Evolutionary conservation across 2,797 vertebrate species (phyloP).

Genomic region (Sebastes miniatus): DNA sequence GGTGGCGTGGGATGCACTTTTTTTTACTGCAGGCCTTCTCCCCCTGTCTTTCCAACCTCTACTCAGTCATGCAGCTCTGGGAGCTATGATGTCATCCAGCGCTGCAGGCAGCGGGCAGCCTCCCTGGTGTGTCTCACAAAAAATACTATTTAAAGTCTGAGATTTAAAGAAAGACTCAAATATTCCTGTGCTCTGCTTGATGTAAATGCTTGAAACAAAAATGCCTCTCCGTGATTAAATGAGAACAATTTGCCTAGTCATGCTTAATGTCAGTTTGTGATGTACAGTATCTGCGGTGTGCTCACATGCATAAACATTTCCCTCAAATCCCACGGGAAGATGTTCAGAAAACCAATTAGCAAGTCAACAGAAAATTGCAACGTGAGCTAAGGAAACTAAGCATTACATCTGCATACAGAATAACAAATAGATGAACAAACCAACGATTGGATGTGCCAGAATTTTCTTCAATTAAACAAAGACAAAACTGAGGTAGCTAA

Average conservation of each 20-base stretch:
- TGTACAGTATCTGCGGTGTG: background rate
- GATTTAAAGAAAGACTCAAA: slow-evolving; percentile 21
- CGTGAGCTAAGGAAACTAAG: background rate
- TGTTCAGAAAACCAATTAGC: slow-evolving; percentile 39
- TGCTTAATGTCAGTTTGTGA: background rate
- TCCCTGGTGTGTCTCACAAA: slow-evolving; percentile 12
- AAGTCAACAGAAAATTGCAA: slow-evolving; percentile 18
- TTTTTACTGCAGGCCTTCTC: slow-evolving; percentile 41
- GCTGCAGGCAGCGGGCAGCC: slow-evolving; percentile 14
- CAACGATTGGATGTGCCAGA: too few relatives aligned
- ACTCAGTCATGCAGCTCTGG: slow-evolving; percentile 42
- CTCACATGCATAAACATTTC: slow-evolving; percentile 21
- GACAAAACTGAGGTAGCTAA: too few relatives aligned
- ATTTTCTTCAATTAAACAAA: too few relatives aligned
- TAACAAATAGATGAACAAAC: too few relatives aligned
- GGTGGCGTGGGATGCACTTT: slow-evolving; percentile 51
- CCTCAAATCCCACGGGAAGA: slow-evolving; percentile 24
- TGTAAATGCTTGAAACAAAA: background rate
- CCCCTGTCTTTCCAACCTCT: slow-evolving; percentile 31
- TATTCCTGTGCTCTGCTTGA: background rate
- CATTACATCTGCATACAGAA: background rate
- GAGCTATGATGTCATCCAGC: slow-evolving; percentile 58
- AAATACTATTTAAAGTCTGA: slow-evolving; percentile 5
- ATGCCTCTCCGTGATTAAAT: background rate
- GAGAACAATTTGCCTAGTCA: slow-evolving; percentile 30